Percentiles rank a stretch among this genome's conserved stretches.
These are phyloP conservation scores for Blastomussa wellsi DNA, from an alignment of 92 coral and sea anemone genomes.

Conservation along the genomic window DNA sequence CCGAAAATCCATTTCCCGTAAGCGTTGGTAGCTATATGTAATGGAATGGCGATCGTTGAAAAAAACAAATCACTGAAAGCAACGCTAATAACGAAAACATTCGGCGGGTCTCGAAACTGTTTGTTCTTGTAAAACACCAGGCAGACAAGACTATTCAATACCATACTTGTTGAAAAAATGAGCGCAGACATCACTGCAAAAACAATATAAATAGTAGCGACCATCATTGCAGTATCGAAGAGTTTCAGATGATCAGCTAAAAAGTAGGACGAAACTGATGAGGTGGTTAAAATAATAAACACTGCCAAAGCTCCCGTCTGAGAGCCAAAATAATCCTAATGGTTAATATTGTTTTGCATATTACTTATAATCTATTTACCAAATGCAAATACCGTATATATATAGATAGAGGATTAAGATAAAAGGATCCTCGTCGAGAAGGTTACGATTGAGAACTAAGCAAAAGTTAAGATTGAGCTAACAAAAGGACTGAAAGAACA, in stretches of 20 bases:
- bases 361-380: neutral
- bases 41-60: constrained; percentile 17
- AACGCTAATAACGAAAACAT: constrained; percentile 32
- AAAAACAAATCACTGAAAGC: constrained; percentile 29
- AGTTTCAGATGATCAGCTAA: neutral
- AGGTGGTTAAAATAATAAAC: neutral
- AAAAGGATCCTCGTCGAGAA: neutral
- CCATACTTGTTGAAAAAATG: constrained; percentile 12
- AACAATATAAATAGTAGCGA: constrained; percentile 7
- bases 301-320: neutral
- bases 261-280: neutral
- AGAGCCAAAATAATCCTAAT: neutral
- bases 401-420: neutral
- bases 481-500: neutral
- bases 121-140: constrained; percentile 36
- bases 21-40: constrained; percentile 21
- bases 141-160: constrained; percentile 34
- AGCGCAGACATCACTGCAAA: constrained; percentile 26
- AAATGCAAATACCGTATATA: neutral
- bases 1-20: constrained; percentile 38
- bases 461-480: neutral
- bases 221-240: constrained; percentile 15
- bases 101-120: constrained; percentile 24
- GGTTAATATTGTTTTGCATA: neutral
- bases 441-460: neutral